Percentiles rank a stretch among this genome's conserved stretches.
phyloP scores from a whole-genome alignment of 1,140 invertebrate genomes.

The Physella acuta region DNA sequence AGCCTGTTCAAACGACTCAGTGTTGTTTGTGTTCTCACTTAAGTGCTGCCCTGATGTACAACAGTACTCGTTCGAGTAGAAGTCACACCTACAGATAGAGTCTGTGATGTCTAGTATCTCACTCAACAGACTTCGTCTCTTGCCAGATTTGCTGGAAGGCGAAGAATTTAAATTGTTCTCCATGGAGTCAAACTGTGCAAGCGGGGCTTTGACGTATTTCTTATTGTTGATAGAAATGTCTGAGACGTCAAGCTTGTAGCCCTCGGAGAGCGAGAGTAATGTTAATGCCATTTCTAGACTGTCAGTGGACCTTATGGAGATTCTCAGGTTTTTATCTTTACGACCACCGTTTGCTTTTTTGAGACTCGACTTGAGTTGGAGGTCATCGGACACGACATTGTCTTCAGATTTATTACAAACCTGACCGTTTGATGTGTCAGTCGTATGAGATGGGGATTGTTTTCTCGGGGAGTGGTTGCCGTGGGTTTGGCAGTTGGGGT shows the following conservation, averaged over 20 bases:
- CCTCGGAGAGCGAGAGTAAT: conserved; percentile 7
- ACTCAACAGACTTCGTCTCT: conserved; percentile 3
- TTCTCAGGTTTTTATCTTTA: conserved; percentile 12
- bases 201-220: conserved; percentile 26
- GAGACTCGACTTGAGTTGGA: conserved; percentile 22
- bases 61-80: conserved; percentile 18
- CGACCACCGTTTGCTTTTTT: conserved; percentile 1
- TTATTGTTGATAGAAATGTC: conserved; percentile 29
- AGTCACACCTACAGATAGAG: conserved; percentile 19
- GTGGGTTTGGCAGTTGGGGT: conserved; percentile 13
- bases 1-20: neutral
- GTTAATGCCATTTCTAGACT: conserved; percentile 24
- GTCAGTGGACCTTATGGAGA: conserved; percentile 33
- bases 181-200: conserved; percentile 33
- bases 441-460: neutral
- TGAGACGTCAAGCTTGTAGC: conserved; percentile 16
- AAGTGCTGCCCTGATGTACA: neutral
- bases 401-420: neutral
- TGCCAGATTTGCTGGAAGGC: neutral
- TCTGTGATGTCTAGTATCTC: conserved; percentile 9
- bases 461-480: neutral
- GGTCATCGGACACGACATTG: conserved; percentile 4
- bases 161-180: neutral
- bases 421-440: neutral
- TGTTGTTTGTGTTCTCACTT: neutral